Conservation (phyloP, 2,888 invertebrate species). For the Esperia sulphurella region DNA sequence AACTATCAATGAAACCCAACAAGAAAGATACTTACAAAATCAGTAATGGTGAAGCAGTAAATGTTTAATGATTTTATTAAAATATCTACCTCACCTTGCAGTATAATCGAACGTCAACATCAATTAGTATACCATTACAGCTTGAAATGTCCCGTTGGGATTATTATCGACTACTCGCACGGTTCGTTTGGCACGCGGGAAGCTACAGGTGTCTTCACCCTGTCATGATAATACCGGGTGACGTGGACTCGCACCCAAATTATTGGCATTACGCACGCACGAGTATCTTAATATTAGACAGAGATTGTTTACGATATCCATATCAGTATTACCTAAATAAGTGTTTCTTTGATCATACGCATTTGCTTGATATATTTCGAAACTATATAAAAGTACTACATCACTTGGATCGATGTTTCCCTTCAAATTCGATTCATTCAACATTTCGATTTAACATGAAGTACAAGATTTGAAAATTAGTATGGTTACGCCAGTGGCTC, state of each 20-base stretch:
- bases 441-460: constrained; percentile 16
- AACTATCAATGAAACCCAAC: too few relatives aligned
- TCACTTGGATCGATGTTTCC: too few relatives aligned
- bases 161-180: constrained; percentile 25
- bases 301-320: not conserved
- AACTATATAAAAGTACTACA: too few relatives aligned
- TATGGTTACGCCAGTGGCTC: too few relatives aligned
- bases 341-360: too few relatives aligned
- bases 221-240: constrained; percentile 33
- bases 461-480: too few relatives aligned
- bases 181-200: constrained; percentile 32
- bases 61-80: not conserved
- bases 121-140: constrained; percentile 14
- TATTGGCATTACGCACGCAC: not conserved
- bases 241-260: constrained; percentile 18
- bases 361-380: too few relatives aligned
- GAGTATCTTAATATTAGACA: not conserved
- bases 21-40: too few relatives aligned
- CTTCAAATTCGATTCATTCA: too few relatives aligned
- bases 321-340: not conserved
- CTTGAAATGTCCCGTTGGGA: constrained; percentile 13
- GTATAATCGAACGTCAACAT: constrained; percentile 8
- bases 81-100: not conserved
- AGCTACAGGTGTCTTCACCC: constrained; percentile 49
- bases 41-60: too few relatives aligned